A percentile compares a stretch with the other conserved stretches of the same genome.
Evolutionary conservation across 2,113 vertebrate species (phyloP).

Genomic region (Panthera leo): DNA sequence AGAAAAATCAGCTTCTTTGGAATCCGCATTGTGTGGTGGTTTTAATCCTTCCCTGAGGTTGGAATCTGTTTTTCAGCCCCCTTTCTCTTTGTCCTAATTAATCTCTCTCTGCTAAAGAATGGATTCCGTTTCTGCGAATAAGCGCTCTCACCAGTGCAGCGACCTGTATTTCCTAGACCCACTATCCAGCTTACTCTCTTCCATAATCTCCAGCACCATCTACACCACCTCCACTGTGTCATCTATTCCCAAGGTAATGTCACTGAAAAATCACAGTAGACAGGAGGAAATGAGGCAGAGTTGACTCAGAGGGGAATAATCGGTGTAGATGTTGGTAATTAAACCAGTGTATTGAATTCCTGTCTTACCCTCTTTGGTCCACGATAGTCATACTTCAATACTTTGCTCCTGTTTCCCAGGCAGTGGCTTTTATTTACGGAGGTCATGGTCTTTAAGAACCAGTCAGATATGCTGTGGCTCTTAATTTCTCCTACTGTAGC

Average conservation of each 20-base stretch:
- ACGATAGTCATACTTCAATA: neutral
- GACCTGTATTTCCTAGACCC: neutral
- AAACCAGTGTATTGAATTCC: neutral
- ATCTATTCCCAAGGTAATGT: neutral
- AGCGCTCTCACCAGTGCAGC: neutral
- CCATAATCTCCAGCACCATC: neutral
- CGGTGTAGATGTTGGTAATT: neutral
- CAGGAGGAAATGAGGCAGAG: neutral
- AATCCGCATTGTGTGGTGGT: neutral
- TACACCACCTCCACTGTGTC: neutral
- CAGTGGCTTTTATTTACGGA: neutral
- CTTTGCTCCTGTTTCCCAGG: neutral
- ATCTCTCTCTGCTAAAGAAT: neutral
- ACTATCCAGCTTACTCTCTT: neutral
- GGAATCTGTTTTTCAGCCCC: neutral
- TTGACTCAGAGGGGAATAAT: neutral
- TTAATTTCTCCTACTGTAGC: neutral
- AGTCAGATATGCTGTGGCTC: neutral
- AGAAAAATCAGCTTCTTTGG: neutral
- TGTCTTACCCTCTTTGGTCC: neutral
- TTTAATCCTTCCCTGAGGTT: neutral
- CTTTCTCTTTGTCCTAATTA: neutral
- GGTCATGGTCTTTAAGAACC: neutral
- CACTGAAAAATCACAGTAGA: neutral
- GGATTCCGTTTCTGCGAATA: neutral